A percentile compares a stretch with the other conserved stretches of the same genome.
phyloP scores from a whole-genome alignment of 1,140 invertebrate species.

The Drosophila oshimai region DNA sequence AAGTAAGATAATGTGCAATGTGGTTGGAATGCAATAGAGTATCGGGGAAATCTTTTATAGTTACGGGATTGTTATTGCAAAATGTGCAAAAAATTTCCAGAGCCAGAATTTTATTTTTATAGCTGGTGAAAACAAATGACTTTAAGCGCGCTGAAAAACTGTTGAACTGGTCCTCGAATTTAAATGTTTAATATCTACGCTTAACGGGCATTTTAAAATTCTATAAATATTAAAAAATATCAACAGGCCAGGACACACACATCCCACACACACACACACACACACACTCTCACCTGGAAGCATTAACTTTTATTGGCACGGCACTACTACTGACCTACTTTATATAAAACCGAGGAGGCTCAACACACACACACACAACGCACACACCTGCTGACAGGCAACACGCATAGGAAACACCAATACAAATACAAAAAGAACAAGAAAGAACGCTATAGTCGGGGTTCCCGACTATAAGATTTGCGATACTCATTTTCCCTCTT shows the following conservation, averaged over 20 bases:
- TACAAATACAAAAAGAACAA: constrained; percentile 7
- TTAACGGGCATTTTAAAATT: constrained; percentile 72
- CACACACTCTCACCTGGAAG: constrained; percentile 36
- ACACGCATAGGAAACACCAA: constrained; percentile 29
- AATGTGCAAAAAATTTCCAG: neutral
- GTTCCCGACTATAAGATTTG: too few relatives aligned
- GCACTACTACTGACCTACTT: constrained; percentile 74
- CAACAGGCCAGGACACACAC: constrained; percentile 51
- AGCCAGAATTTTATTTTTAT: neutral
- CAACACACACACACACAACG: constrained; percentile 11
- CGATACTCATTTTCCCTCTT: too few relatives aligned
- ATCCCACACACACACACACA: constrained; percentile 30
- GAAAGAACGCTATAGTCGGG: too few relatives aligned
- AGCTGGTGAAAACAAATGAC: constrained; percentile 4
- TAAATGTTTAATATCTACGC: constrained; percentile 67
- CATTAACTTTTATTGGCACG: constrained; percentile 78
- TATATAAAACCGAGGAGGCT: constrained; percentile 46
- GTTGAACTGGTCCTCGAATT: constrained; percentile 13
- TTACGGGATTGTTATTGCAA: neutral
- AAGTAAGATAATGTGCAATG: neutral
- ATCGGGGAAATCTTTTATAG: too few relatives aligned
- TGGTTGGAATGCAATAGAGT: neutral
- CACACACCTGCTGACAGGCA: constrained; percentile 63
- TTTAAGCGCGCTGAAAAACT: neutral
- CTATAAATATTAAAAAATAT: constrained; percentile 81